Base-by-base conservation (phyloP, 2,797 vertebrate genomes). In the Urocyon cinereoargenteus region DNA sequence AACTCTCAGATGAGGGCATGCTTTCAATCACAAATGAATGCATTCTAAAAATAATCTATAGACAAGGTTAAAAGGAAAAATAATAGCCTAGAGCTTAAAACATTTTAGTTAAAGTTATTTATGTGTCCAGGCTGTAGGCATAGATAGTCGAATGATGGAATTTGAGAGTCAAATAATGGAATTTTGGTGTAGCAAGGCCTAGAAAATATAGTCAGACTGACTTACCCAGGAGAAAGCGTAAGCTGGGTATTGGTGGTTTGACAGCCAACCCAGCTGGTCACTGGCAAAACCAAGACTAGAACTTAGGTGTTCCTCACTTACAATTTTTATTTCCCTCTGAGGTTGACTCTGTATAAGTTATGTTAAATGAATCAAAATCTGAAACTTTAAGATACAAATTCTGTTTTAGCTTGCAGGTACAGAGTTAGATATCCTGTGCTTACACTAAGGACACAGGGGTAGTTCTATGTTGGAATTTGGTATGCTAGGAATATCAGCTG, bases 311-410 rank as follows among this genome's bases (percentile, higher is more conserved):
- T 61, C 15, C 82, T 96, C 26, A 73, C 4, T 45, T 53, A 19
- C 6, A 0, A 68, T 91, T 49, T 91, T 88, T 73, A 79, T 66
- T 75, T 92, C 78, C 31, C 45, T 61, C 40, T 84, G 24, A 45
- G 6, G 11, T 59, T 73, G 28, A 75, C 36, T 78, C 51, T 59
- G 11, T 87, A 0, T 59, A 75, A 75, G 15, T 78, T 93, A 53
- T n/a, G 79, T 36, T 89, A 82, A 95, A 18, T 31, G 28, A 90
- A 85, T 93, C 8, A 95, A 86, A 95, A 91, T 59, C 53, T 83
- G 75, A 6, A 91, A 64, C 31, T 59, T 86, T 62, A 53, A 90
- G 28, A 66, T 84, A 14, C 16, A 95, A 62, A 85, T 45, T 91
- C 53, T 94, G 8, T 91, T 92, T 94, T 70, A 70, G 8, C 62